Conservation (phyloP, 2,888 invertebrate species). For the Augiades crinisus region DNA sequence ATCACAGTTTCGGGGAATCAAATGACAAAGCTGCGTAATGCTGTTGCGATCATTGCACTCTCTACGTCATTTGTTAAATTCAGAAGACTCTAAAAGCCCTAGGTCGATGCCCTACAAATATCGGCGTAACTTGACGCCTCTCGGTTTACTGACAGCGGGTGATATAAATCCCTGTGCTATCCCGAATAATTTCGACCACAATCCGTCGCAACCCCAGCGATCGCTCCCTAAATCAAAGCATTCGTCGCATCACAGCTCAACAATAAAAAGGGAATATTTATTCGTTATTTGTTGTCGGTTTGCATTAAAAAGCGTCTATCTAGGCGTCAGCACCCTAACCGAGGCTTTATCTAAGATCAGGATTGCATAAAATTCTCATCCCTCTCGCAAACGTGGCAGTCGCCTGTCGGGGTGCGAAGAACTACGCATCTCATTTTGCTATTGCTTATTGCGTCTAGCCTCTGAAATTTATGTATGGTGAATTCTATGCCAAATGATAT, state of each 20-base stretch:
- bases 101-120: constrained; percentile 54
- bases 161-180: constrained; percentile 66
- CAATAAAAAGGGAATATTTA: constrained; percentile 76
- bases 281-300: constrained; percentile 80
- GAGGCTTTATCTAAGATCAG: constrained; percentile 72
- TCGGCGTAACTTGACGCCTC: constrained; percentile 64
- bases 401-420: constrained; percentile 47
- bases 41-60: constrained; percentile 17
- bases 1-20: constrained; percentile 18
- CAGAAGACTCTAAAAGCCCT: constrained; percentile 20
- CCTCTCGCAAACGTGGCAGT: constrained; percentile 63
- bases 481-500: neutral
- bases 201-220: constrained; percentile 66
- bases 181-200: constrained; percentile 70
- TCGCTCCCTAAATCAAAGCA: constrained; percentile 73
- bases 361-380: constrained; percentile 77
- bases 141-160: constrained; percentile 55
- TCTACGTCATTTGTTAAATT: constrained; percentile 16
- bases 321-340: constrained; percentile 70
- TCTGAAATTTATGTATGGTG: neutral
- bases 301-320: constrained; percentile 77
- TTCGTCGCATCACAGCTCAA: constrained; percentile 66
- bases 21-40: constrained; percentile 15
- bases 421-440: constrained; percentile 65
- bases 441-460: constrained; percentile 37